Base-by-base conservation (phyloP, 2,888 invertebrate species). In the Eurois occulta region DNA sequence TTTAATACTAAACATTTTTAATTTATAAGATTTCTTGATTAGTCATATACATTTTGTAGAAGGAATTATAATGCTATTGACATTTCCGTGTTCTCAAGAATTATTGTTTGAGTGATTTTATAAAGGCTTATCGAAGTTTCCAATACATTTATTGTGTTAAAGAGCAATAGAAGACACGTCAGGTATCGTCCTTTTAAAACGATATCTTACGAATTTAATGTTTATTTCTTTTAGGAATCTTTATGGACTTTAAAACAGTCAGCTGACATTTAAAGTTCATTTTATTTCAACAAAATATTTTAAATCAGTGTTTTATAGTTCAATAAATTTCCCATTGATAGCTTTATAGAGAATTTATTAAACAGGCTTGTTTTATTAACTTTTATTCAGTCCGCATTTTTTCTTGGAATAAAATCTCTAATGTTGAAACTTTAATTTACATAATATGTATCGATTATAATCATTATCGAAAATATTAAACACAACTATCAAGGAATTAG, bases 251-350 rank as follows among this genome's bases (percentile, higher is more conserved):
- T 43, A 62, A 65, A 62, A 67, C 58, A 77, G 77, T 60, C 16
- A 24, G n/a, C 76, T 65, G 82, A 18, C 32, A 38, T 58, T 76
- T 38, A 24, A 58, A 82, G 35, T 21, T 41, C 4, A 28, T 66
- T 76, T 76, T 60, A 35, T 66, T 58, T 48, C 32, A 48, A n/a
- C 8, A 32, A 79, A 58, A 77, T 62, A 52, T 52, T 77, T 77
- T 35, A 52, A 67, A 67, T 67, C 77, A n/a, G n/a, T 7, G 83
- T 79, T 83, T 83, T 83, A 77, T 60, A 5, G 66, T 52, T 43
- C 43, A 60, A 77, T 79, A 77, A 60, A 52, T 66, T 52, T 60
- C 16, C 4, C n/a, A 52, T 83, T 60, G 58, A 78, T 60, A 52
- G 24, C 52, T 77, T 52, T 62, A 24, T 38, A 43, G 43, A 62